Conservation (phyloP, 2,113 vertebrate species). For the Dromiciops gliroides region DNA sequence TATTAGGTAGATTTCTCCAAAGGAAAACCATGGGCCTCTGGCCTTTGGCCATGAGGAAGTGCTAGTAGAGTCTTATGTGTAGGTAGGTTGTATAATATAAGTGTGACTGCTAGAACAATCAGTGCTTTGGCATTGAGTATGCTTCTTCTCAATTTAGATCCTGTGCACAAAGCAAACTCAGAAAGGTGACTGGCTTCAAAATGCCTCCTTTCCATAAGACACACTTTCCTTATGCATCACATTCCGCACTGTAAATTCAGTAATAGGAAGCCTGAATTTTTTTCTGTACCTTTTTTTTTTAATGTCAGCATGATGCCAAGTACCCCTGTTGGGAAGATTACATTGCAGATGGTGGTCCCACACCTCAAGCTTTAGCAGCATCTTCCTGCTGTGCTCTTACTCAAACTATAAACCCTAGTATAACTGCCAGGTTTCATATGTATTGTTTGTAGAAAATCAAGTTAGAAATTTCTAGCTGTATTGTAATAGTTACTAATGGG, state of each 20-base stretch:
- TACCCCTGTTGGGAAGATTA: neutral
- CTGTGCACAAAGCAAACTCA: neutral
- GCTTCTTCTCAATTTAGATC: neutral
- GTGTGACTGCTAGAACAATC: neutral
- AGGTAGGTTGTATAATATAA: neutral
- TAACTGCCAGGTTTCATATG: constrained; percentile 65
- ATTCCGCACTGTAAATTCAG: neutral
- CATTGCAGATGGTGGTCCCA: constrained; percentile 50
- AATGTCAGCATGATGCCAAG: neutral
- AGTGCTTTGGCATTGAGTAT: neutral
- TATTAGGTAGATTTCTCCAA: neutral
- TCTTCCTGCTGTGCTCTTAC: constrained; percentile 56
- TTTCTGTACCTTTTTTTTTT: neutral
- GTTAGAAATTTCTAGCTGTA: constrained; percentile 28
- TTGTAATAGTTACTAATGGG: constrained; percentile 48
- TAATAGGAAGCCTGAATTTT: neutral
- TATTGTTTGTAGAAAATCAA: constrained; percentile 48
- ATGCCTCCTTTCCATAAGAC: neutral
- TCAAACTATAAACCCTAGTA: constrained; percentile 52
- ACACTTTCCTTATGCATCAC: neutral
- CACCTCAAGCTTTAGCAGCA: constrained; percentile 41
- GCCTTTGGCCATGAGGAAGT: neutral
- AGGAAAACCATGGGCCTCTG: neutral
- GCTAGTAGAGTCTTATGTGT: neutral
- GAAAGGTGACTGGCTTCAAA: neutral